Evolutionary conservation across 30 jellyfish, hydroid and myxozoan genomes (phyloP).

Genomic region (Hydra vulgaris): DNA sequence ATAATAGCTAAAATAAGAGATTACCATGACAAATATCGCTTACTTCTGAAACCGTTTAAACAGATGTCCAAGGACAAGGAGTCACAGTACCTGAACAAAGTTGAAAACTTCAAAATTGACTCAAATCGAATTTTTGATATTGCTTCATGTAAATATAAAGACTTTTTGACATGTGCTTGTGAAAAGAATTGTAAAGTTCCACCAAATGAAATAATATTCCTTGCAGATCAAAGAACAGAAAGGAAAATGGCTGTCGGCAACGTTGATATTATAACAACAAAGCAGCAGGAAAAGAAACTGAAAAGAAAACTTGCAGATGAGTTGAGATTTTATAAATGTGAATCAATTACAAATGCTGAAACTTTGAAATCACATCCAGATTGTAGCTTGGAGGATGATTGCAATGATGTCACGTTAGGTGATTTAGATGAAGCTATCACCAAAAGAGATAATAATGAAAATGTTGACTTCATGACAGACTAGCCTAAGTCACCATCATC

Average conservation of each 20-base stretch:
- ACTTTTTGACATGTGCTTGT: background rate
- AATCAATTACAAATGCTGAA: background rate
- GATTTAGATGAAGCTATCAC: no score
- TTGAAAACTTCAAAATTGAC: background rate
- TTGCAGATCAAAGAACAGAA: background rate
- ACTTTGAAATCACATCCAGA: background rate
- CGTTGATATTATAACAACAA: background rate
- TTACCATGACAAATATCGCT: background rate
- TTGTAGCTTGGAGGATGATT: background rate
- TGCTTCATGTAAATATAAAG: background rate
- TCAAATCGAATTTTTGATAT: background rate
- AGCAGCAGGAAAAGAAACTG: background rate
- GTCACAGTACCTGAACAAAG: background rate
- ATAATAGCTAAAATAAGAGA: background rate
- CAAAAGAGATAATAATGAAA: no score
- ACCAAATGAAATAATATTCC: background rate
- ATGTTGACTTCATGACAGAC: no score
- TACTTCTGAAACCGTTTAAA: background rate
- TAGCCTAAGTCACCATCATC: no score
- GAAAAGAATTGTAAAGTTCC: background rate
- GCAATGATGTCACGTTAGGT: no score
- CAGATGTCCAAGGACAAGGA: background rate
- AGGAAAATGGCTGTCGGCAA: background rate
- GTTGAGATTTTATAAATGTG: background rate
- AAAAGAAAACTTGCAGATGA: background rate